Conservation (phyloP, 2,797 vertebrate species). For the Melanotaenia boesemani region DNA sequence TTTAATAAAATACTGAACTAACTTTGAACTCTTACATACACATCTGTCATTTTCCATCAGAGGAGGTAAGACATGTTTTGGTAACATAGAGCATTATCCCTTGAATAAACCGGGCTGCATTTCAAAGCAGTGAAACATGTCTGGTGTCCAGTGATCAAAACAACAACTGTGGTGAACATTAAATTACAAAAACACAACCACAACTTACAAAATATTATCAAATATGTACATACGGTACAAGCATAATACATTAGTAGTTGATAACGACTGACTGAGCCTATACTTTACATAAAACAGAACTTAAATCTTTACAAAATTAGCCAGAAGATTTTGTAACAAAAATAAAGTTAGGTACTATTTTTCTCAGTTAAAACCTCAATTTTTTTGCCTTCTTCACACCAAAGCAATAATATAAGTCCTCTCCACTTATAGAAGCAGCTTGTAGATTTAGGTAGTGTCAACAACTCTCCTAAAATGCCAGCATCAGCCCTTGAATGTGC, state of each 20-base stretch:
- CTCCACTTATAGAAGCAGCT: conserved; percentile 42
- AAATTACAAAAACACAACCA: neutral
- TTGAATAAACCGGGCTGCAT: neutral
- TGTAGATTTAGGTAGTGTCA: conserved; percentile 25
- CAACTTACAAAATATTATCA: no score
- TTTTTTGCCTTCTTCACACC: conserved; percentile 19
- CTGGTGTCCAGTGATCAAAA: neutral
- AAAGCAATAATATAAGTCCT: conserved; percentile 48
- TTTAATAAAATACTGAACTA: neutral
- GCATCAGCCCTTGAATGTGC: conserved; percentile 48
- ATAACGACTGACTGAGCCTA: no score
- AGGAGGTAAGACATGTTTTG: neutral
- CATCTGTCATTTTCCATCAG: neutral
- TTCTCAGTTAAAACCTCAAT: neutral
- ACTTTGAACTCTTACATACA: neutral
- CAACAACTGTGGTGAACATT: neutral
- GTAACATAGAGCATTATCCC: neutral
- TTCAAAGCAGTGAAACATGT: neutral
- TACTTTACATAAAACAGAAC: no score
- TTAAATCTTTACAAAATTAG: no score
- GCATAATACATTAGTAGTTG: no score
- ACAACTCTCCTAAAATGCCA: conserved; percentile 43
- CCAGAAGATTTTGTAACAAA: no score
- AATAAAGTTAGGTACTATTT: no score
- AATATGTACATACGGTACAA: no score